Conservation (phyloP, 2,113 vertebrate species). For the Serilophus lunatus region DNA sequence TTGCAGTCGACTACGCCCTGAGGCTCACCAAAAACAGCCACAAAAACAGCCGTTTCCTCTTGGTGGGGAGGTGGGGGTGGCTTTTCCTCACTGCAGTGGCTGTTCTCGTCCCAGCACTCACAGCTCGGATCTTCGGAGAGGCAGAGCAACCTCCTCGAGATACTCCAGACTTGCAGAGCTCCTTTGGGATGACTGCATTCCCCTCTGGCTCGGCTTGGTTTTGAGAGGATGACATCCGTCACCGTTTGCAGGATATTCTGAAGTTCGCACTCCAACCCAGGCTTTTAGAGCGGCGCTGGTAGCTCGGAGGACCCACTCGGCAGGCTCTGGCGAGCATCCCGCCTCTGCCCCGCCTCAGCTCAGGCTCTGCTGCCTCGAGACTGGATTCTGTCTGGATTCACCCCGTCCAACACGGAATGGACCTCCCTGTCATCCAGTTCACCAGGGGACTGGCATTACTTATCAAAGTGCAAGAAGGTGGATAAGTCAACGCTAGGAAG, state of each 20-base stretch:
- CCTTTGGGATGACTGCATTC: background rate
- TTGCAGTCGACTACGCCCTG: constrained; percentile 79
- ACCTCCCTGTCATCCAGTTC: constrained; percentile 69
- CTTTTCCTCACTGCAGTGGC: constrained; percentile 55
- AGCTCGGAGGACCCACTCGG: background rate
- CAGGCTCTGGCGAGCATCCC: background rate
- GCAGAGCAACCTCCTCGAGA: background rate
- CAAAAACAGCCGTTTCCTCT: constrained; percentile 81
- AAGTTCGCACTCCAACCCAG: background rate
- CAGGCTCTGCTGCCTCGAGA: background rate
- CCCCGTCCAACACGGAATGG: constrained; percentile 77
- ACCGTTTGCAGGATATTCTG: background rate
- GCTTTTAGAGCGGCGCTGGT: background rate
- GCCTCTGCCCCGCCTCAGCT: background rate
- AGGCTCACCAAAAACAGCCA: constrained; percentile 74
- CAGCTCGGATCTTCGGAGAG: background rate
- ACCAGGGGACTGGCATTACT: constrained; percentile 71
- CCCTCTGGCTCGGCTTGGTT: background rate
- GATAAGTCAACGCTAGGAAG: constrained; percentile 71
- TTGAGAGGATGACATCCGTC: background rate
- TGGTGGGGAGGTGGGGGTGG: constrained; percentile 48
- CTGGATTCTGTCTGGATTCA: constrained; percentile 33
- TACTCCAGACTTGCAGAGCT: background rate
- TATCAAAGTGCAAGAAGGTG: constrained; percentile 88
- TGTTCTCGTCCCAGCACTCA: constrained; percentile 24